phyloP scores from a whole-genome alignment of 2,113 vertebrate genomes.

The Podarcis cretensis region DNA sequence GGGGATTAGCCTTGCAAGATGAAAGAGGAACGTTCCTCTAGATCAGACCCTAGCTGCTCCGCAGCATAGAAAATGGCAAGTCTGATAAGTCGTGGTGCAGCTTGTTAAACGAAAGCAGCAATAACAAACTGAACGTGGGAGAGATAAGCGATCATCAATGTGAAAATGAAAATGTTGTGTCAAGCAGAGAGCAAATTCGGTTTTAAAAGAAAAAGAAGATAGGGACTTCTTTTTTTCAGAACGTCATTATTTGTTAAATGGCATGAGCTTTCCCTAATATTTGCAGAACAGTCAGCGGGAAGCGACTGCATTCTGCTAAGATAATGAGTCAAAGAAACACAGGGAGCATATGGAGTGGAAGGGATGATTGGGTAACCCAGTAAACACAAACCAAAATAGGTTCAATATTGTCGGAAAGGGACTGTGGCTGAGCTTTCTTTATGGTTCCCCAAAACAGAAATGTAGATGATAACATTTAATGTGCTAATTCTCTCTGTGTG shows the following conservation, averaged over 20 bases:
- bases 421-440: neutral
- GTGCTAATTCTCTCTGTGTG: neutral
- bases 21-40: neutral
- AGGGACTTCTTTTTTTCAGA: neutral
- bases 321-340: slow-evolving; percentile 43
- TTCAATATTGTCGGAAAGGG: neutral
- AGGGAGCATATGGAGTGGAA: slow-evolving; percentile 15
- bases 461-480: neutral
- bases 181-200: slow-evolving; percentile 46
- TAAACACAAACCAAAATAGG: slow-evolving; percentile 11
- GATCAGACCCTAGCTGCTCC: neutral
- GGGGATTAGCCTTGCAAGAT: neutral
- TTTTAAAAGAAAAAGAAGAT: slow-evolving; percentile 19
- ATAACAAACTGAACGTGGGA: slow-evolving; percentile 43
- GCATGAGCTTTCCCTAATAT: slow-evolving; percentile 22
- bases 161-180: slow-evolving; percentile 52
- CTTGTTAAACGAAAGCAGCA: slow-evolving; percentile 57
- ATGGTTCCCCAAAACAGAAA: neutral
- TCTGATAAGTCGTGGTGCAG: slow-evolving; percentile 28
- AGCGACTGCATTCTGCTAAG: slow-evolving; percentile 52
- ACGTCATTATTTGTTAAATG: slow-evolving; percentile 27
- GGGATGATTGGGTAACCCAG: neutral
- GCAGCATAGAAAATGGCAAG: neutral
- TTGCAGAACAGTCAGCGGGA: slow-evolving; percentile 55
- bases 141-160: slow-evolving; percentile 38